These are phyloP conservation scores for Thysanoteuthis rhombus DNA, from an alignment of 2,888 invertebrate genomes.

Conservation along the genomic window DNA sequence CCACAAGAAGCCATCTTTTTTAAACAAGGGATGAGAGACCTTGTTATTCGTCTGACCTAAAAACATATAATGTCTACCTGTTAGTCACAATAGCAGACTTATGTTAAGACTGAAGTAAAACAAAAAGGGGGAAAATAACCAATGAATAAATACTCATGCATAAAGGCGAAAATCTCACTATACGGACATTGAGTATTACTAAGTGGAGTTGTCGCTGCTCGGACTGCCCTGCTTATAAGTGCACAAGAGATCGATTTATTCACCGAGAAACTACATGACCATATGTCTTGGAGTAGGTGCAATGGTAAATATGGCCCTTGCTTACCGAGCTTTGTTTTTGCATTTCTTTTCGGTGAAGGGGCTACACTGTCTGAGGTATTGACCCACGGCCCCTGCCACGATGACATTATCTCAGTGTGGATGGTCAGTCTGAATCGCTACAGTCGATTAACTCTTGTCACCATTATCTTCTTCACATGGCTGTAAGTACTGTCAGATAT, in stretches of 20 bases:
- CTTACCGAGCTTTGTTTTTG: not conserved
- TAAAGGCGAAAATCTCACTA: not conserved
- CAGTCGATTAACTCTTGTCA: not conserved
- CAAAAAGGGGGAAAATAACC: not conserved
- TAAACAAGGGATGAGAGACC: not conserved
- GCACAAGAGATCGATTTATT: slow-evolving; percentile 12
- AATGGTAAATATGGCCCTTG: slow-evolving; percentile 1
- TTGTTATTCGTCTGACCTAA: not conserved
- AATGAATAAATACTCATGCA: not conserved
- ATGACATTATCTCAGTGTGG: not conserved
- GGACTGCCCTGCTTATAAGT: not conserved
- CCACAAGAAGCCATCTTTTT: not conserved
- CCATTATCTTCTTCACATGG: slow-evolving; percentile 12
- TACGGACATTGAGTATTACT: not conserved
- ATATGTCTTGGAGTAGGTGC: not conserved
- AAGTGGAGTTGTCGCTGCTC: not conserved
- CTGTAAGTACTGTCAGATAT: not conserved
- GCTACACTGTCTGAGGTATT: not conserved
- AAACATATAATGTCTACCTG: not conserved
- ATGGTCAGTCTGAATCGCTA: not conserved
- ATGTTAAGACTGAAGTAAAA: not conserved
- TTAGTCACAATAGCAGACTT: not conserved
- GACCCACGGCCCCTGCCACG: not conserved
- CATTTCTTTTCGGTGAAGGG: not conserved
- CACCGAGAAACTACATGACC: not conserved